Evolutionary conservation across 2,113 vertebrate species (phyloP), one percentile per base, ranked within the genome.

Genomic region (Pyxicephalus adspersus): DNA sequence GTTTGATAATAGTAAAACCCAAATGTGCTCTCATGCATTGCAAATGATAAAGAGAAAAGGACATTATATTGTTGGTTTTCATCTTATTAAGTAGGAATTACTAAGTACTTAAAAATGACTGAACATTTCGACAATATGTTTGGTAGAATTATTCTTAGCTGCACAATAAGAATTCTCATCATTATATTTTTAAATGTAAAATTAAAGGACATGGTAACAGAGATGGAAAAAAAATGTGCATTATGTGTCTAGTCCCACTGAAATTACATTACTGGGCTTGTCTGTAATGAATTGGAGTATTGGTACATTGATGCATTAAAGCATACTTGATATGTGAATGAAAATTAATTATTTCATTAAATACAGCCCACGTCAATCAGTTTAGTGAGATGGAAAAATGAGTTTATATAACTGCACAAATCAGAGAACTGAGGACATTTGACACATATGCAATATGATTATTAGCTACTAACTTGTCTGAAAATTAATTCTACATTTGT

Each of bases 1-100:
- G 61, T 65, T 77, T 77, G 65, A 79, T 70, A 68, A 79, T 50
- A 50, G 55, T 68, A 70, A 79, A 79, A 79, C 64, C 65, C 52
- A 64, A 79, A 60, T 45, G 55, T 70, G 25, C 45, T 64, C 61
- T 65, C 61, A 77, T 54, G 75, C 61, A 77, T 64, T 77, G 38
- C 61, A 64, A 65, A 65, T 77, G 75, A 64, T 54, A 77, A 77
- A 77, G 61, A 75, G 50, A 72, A 72, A 54, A 15, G 19, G 25
- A 76, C 76, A 58, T 25, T 68, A 68, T 38, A 67, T 58, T 58
- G 64, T 55, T 58, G 57, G 64, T 58, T 78, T 66, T 78, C 64
- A 78, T 57, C 64, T 57, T 67, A 78, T 78, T 78, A 78, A 45
- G 50, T 5, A 50, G 34, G 29, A 78, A 78, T 78, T 67, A 78